A percentile compares a stretch with the other conserved stretches of the same genome.
Evolutionary conservation across 2,888 invertebrate genomes (phyloP).

Genomic region (Petrolisthes manimaculis): DNA sequence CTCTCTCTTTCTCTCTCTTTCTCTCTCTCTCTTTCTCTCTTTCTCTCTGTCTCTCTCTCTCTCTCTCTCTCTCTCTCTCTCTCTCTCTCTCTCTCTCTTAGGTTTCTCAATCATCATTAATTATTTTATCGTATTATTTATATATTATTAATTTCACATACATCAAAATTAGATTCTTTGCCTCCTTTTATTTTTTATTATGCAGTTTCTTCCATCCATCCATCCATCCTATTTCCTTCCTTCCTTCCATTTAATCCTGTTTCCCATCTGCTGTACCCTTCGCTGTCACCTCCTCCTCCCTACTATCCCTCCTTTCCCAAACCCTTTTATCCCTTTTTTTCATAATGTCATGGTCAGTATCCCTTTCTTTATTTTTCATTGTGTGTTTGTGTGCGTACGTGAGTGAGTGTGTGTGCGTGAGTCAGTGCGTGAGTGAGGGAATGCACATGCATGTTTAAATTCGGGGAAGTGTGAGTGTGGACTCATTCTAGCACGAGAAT

Average conservation of each 20-base stretch:
- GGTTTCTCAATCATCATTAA: too few relatives aligned
- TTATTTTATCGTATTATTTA: too few relatives aligned
- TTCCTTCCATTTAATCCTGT: neutral
- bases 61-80: neutral
- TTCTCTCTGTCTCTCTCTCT: neutral
- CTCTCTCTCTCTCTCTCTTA: too few relatives aligned
- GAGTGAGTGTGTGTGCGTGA: too few relatives aligned
- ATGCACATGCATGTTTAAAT: too few relatives aligned
- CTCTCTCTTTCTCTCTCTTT: neutral
- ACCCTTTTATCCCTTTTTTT: neutral
- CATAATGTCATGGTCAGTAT: neutral
- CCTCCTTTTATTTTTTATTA: neutral
- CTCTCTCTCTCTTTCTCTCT: neutral
- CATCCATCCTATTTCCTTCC: neutral
- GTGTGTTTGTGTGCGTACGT: too few relatives aligned
- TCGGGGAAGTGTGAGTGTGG: too few relatives aligned
- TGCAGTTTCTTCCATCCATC: neutral
- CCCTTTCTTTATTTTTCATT: neutral
- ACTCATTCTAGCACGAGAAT: too few relatives aligned
- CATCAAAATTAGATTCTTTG: neutral
- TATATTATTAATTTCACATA: too few relatives aligned
- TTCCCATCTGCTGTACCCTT: neutral
- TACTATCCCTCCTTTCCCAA: neutral
- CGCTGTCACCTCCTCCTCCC: neutral
- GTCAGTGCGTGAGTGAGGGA: too few relatives aligned